These are phyloP conservation scores for Argopecten irradians DNA, from an alignment of 1,140 invertebrate genomes.

Conservation along the genomic window DNA sequence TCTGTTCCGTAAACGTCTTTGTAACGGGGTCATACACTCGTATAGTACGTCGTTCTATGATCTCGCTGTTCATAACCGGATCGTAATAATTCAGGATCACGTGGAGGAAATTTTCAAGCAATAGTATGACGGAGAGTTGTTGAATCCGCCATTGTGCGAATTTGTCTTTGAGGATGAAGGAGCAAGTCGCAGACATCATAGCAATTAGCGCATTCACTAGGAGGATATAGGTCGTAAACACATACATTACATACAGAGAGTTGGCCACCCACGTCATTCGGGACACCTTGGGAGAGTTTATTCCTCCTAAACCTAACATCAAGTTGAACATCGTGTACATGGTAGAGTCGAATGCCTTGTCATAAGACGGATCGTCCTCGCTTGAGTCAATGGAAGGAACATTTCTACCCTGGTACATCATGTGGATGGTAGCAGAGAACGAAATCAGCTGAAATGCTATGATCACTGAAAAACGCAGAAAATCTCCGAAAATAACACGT, in stretches of 20 bases:
- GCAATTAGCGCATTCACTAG: conserved; percentile 65
- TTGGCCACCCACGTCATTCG: conserved; percentile 57
- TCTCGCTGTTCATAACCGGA: not conserved
- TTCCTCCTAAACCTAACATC: conserved; percentile 61
- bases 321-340: conserved; percentile 63
- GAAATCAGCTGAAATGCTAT: conserved; percentile 55
- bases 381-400: not conserved
- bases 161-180: conserved; percentile 53
- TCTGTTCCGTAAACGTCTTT: not conserved
- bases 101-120: conserved; percentile 58
- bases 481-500: conserved; percentile 61
- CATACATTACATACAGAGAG: conserved; percentile 58
- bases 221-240: conserved; percentile 59
- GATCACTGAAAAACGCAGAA: conserved; percentile 59
- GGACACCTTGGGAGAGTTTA: conserved; percentile 53
- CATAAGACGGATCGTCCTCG: not conserved
- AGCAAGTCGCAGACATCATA: conserved; percentile 66
- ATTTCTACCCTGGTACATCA: conserved; percentile 52
- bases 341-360: not conserved
- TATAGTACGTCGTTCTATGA: not conserved
- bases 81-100: not conserved
- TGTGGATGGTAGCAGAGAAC: conserved; percentile 56
- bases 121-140: conserved; percentile 57
- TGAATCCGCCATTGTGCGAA: conserved; percentile 56
- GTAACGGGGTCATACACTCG: not conserved